Conservation (phyloP, 2,113 vertebrate species). For the Gadus chalcogrammus region DNA sequence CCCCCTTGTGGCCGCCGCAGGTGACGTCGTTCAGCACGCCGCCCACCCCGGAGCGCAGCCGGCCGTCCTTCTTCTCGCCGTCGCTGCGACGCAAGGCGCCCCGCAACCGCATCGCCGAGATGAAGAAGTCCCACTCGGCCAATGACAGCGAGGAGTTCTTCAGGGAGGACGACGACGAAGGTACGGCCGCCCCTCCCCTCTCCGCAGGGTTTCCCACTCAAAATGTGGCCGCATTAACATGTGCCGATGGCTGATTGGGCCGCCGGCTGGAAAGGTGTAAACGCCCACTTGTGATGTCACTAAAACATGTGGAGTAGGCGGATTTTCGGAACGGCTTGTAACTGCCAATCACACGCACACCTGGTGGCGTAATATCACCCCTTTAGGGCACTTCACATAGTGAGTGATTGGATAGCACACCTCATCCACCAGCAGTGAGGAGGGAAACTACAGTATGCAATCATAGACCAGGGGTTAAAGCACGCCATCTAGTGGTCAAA, state of each 20-base stretch:
- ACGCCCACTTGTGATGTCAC: no score
- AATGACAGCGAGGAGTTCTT: slow-evolving; percentile 99
- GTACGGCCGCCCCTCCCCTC: slow-evolving; percentile 55
- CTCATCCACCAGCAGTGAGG: no score
- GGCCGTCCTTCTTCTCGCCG: slow-evolving; percentile 95
- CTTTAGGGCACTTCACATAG: no score
- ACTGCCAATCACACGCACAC: no score
- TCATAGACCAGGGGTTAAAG: no score
- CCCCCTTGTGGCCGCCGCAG: slow-evolving; percentile 56
- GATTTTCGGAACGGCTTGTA: no score
- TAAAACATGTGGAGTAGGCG: no score
- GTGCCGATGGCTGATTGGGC: neutral
- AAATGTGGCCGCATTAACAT: neutral
- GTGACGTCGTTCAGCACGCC: slow-evolving; percentile 98
- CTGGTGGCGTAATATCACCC: no score
- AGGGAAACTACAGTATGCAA: no score
- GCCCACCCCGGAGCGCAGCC: slow-evolving; percentile 89
- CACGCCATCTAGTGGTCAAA: no score
- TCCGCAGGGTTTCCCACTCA: neutral
- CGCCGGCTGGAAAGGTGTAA: no score
- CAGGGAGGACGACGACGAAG: slow-evolving; percentile 83
- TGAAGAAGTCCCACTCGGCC: slow-evolving; percentile 98
- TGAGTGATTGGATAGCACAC: no score
- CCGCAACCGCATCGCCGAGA: slow-evolving; percentile 84
- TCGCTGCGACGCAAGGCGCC: slow-evolving; percentile 92